Conservation (phyloP, 2,888 invertebrate species). For the Latrodectus elegans region DNA sequence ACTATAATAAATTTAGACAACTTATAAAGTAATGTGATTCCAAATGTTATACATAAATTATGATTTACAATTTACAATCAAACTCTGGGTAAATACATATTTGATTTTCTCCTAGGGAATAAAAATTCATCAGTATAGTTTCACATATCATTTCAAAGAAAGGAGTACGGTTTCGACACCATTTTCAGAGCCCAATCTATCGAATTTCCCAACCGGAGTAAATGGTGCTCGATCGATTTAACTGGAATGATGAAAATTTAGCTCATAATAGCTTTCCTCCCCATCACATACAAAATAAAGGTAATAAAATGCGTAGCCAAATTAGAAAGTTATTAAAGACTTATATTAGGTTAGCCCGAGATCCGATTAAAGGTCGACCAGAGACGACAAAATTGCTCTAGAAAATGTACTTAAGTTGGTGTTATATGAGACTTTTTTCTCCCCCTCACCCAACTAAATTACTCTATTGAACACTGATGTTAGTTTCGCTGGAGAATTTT, state of each 20-base stretch:
- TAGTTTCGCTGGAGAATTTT: constrained; percentile 21
- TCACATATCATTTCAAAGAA: neutral
- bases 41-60: too few species aligned
- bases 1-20: too few species aligned
- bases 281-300: constrained; percentile 67
- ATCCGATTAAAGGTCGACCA: constrained; percentile 62
- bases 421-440: constrained; percentile 55
- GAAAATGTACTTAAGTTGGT: constrained; percentile 48
- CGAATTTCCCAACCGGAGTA: constrained; percentile 21
- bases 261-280: constrained; percentile 49
- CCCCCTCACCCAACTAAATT: constrained; percentile 28
- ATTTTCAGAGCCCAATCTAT: neutral
- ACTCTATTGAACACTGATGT: constrained; percentile 34
- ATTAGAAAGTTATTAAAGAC: constrained; percentile 68
- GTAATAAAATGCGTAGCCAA: constrained; percentile 64
- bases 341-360: constrained; percentile 57
- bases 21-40: too few species aligned
- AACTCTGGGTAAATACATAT: too few species aligned
- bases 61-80: too few species aligned
- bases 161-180: neutral
- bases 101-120: neutral
- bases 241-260: constrained; percentile 58
- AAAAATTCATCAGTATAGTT: neutral
- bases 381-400: constrained; percentile 60
- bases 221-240: constrained; percentile 67